These are phyloP conservation scores for Pseudopipra pipra DNA, from an alignment of 2,113 vertebrate genomes.

Conservation along the genomic window DNA sequence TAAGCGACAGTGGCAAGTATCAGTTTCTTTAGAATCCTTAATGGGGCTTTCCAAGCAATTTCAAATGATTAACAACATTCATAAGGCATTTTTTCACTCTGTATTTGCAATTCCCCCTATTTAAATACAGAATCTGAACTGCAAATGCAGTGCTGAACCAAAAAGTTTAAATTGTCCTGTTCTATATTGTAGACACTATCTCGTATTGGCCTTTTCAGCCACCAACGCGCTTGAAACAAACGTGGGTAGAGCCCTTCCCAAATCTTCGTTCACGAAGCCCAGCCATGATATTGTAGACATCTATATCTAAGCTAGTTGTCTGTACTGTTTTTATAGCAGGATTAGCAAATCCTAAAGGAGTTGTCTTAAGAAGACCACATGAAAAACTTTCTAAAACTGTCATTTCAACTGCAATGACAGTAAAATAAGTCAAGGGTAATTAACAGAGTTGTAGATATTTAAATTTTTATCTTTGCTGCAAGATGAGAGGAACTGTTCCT, in stretches of 20 bases:
- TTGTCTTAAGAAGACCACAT: background rate
- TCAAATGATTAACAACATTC: background rate
- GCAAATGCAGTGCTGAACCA: background rate
- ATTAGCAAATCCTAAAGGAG: background rate
- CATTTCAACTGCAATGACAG: background rate
- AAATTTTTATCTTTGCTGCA: background rate
- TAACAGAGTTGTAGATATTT: background rate
- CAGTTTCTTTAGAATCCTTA: background rate
- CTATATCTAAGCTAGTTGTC: background rate
- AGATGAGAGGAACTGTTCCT: background rate
- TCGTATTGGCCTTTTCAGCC: too few species aligned
- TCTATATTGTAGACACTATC: background rate
- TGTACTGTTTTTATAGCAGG: background rate
- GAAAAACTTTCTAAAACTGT: background rate
- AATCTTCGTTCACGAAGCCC: too few species aligned
- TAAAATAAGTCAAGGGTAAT: background rate
- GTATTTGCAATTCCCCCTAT: background rate
- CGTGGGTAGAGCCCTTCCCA: too few species aligned
- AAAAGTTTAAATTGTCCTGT: background rate
- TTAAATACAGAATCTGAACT: background rate
- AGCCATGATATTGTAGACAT: background rate
- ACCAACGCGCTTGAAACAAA: too few species aligned
- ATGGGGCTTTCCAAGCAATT: background rate
- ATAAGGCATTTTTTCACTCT: background rate
- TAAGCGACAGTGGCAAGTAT: background rate